These are phyloP conservation scores for Listronotus oregonensis DNA, from an alignment of 1,140 invertebrate genomes.

Conservation along the genomic window DNA sequence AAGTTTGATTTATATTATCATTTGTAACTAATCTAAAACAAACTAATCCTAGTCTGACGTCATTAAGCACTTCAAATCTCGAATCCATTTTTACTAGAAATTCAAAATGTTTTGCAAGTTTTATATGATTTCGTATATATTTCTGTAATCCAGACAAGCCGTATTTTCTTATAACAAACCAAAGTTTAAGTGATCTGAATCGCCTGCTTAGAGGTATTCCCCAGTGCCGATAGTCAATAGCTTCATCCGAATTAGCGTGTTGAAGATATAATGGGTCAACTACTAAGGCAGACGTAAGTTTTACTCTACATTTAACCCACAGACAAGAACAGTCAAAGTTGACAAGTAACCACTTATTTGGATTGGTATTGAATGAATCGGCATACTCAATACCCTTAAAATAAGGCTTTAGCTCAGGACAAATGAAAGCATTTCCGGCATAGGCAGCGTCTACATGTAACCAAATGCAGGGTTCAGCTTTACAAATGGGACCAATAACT, in stretches of 20 bases:
- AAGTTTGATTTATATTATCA: slow-evolving; percentile 78
- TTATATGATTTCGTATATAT: slow-evolving; percentile 86
- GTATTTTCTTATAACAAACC: slow-evolving; percentile 86
- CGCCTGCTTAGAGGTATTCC: slow-evolving; percentile 85
- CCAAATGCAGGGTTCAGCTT: slow-evolving; percentile 68
- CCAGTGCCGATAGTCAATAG: slow-evolving; percentile 89
- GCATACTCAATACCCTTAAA: slow-evolving; percentile 82
- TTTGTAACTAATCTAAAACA: slow-evolving; percentile 72
- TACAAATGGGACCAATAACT: slow-evolving; percentile 81
- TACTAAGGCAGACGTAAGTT: slow-evolving; percentile 89
- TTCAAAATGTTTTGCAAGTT: slow-evolving; percentile 86
- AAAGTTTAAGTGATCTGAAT: slow-evolving; percentile 86
- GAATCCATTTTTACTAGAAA: slow-evolving; percentile 73
- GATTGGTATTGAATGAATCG: slow-evolving; percentile 90
- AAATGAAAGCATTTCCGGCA: slow-evolving; percentile 82
- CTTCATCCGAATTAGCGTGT: slow-evolving; percentile 71
- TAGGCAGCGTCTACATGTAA: slow-evolving; percentile 82
- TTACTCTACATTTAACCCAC: slow-evolving; percentile 87
- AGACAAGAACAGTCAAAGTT: slow-evolving; percentile 91
- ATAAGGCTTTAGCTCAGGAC: slow-evolving; percentile 77
- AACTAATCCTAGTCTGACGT: slow-evolving; percentile 76
- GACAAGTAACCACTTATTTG: slow-evolving; percentile 90
- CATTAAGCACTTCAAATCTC: slow-evolving; percentile 83
- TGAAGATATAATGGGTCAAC: slow-evolving; percentile 93
- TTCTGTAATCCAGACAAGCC: slow-evolving; percentile 80